Percentiles rank a stretch among this genome's conserved stretches.
phyloP scores from a whole-genome alignment of 2,113 vertebrate genomes.

The Carollia perspicillata region DNA sequence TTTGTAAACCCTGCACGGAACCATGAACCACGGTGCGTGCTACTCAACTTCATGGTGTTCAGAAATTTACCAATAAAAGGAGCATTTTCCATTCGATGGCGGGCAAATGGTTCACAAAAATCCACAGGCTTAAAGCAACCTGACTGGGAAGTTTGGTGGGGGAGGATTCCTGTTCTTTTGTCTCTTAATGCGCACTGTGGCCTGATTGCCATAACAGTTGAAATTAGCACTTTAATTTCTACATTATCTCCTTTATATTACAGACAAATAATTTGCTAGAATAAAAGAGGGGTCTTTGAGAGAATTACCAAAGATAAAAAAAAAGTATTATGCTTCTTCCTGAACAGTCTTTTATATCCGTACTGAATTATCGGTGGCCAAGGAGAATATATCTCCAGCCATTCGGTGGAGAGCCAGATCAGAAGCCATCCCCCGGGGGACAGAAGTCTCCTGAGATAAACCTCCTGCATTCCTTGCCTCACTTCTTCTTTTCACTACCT shows the following conservation, averaged over 20 bases:
- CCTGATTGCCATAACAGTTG: conserved; percentile 46
- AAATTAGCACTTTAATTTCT: conserved; percentile 70
- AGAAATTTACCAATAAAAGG: conserved; percentile 15
- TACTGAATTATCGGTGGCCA: not conserved
- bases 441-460: not conserved
- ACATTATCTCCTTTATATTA: conserved; percentile 61
- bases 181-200: conserved; percentile 57
- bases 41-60: not conserved
- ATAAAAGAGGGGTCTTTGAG: conserved; percentile 31
- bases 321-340: conserved; percentile 46
- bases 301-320: conserved; percentile 59
- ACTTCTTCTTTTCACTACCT: not conserved
- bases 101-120: conserved; percentile 30
- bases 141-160: not conserved
- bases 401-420: not conserved
- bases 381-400: not conserved
- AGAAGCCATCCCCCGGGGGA: not conserved
- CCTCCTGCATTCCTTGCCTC: not conserved
- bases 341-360: not conserved
- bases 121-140: conserved; percentile 25
- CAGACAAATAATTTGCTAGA: conserved; percentile 39
- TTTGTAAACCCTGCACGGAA: not conserved
- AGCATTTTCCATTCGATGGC: not conserved
- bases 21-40: not conserved
- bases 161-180: conserved; percentile 17